Conservation (phyloP, 2,888 invertebrate genomes). For the Electrophaes corylata region DNA sequence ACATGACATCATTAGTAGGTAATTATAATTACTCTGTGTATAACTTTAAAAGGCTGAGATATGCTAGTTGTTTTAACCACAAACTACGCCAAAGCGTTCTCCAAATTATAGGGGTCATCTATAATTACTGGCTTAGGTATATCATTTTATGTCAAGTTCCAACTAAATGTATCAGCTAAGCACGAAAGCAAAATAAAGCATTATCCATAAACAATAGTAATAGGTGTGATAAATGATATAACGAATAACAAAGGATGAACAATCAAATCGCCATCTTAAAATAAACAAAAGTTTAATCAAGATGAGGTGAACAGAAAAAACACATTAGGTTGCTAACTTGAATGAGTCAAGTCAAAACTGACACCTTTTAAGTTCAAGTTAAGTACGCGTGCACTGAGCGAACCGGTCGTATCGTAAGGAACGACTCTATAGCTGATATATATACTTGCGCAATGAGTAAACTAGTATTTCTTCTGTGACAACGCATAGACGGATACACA, state of each 20-base stretch:
- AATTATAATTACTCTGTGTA: too few relatives aligned
- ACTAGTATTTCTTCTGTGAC: slow-evolving; percentile 17
- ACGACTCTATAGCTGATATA: slow-evolving; percentile 9
- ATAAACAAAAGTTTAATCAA: background rate
- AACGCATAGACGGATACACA: slow-evolving; percentile 9
- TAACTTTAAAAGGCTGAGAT: too few relatives aligned
- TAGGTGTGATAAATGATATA: background rate
- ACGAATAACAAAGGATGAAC: slow-evolving; percentile 1
- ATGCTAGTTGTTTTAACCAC: too few relatives aligned
- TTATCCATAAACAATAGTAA: background rate
- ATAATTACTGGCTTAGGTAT: background rate
- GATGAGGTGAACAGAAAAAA: background rate
- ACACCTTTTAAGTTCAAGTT: slow-evolving; percentile 37
- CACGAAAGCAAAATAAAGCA: slow-evolving; percentile 8
- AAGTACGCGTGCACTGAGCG: slow-evolving; percentile 41
- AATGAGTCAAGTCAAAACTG: slow-evolving; percentile 31
- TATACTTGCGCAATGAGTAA: slow-evolving; percentile 35
- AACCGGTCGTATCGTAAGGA: slow-evolving; percentile 31
- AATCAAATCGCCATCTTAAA: background rate
- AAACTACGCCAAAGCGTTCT: too few relatives aligned
- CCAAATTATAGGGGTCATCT: background rate
- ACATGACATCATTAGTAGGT: too few relatives aligned
- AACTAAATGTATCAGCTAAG: slow-evolving; percentile 24
- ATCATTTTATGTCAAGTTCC: background rate
- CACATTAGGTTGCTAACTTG: slow-evolving; percentile 14